Conservation (phyloP, 2,113 vertebrate genomes). For the Psettodes erumei region DNA sequence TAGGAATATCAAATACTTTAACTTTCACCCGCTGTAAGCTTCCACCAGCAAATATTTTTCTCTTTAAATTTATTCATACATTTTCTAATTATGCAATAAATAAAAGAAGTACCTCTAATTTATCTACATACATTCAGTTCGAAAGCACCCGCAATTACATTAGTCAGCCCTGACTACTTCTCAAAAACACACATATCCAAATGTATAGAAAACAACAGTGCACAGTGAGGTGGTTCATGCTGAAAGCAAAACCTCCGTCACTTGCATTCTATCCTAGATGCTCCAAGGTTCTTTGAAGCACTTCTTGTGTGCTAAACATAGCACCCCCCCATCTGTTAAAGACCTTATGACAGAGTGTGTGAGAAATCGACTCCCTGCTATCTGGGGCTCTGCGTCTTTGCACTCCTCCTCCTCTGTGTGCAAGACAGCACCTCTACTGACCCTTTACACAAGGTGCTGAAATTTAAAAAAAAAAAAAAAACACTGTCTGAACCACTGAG, state of each 20-base stretch:
- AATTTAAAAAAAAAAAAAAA: conserved; percentile 31
- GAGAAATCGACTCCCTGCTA: conserved; percentile 55
- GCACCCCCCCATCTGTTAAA: conserved; percentile 62
- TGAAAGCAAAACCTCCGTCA: conserved; percentile 21
- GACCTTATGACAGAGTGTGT: conserved; percentile 58
- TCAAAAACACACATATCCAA: neutral
- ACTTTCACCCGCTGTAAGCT: no score
- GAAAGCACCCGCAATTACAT: conserved; percentile 9
- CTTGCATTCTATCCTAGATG: conserved; percentile 13
- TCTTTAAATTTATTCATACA: no score
- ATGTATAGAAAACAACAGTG: conserved; percentile 2
- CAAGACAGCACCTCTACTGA: conserved; percentile 41
- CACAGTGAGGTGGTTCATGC: neutral
- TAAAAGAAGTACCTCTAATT: neutral
- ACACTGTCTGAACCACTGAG: neutral
- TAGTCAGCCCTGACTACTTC: neutral
- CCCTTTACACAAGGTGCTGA: conserved; percentile 51
- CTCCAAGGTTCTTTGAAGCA: conserved; percentile 50
- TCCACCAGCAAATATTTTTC: no score
- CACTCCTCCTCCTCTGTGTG: conserved; percentile 34
- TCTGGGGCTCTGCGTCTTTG: conserved; percentile 60
- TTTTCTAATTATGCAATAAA: no score
- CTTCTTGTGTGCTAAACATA: conserved; percentile 67
- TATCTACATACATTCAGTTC: neutral
- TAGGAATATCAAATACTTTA: no score